Conservation (phyloP, 2,797 vertebrate species). For the Sebastes trivittatus region DNA sequence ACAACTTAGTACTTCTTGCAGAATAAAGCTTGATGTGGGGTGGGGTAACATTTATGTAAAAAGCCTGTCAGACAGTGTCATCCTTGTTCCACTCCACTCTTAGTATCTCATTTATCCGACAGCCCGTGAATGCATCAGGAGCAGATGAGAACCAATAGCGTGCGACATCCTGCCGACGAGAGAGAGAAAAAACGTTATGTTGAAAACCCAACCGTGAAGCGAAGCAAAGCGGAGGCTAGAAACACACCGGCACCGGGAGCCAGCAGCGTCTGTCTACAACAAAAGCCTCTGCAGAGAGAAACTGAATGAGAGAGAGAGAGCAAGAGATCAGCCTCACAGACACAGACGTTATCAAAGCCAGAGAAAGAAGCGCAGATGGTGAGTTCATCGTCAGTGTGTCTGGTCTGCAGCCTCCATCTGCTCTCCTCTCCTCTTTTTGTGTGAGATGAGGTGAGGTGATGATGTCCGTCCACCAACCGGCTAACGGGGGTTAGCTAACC, state of each 20-base stretch:
- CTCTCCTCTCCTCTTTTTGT: constrained; percentile 44
- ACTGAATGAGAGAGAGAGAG: constrained; percentile 53
- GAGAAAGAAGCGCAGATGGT: constrained; percentile 82
- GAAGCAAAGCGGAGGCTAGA: constrained; percentile 29
- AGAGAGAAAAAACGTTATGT: constrained; percentile 40
- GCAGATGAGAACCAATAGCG: constrained; percentile 72
- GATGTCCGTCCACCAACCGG: constrained; percentile 44
- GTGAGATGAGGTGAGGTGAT: constrained; percentile 62
- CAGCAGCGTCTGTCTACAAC: not conserved
- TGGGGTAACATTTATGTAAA: not conserved
- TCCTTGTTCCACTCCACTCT: not conserved
- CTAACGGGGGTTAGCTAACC: not conserved
- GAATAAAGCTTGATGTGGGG: not conserved
- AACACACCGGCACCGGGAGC: constrained; percentile 50
- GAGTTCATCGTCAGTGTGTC: constrained; percentile 42
- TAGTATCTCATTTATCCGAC: constrained; percentile 17
- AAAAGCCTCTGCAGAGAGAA: constrained; percentile 14
- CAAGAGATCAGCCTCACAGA: constrained; percentile 6
- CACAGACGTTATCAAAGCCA: constrained; percentile 30
- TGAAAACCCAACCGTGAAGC: constrained; percentile 56
- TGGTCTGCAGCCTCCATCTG: constrained; percentile 41
- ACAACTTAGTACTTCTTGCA: not conserved
- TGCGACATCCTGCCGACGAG: constrained; percentile 67
- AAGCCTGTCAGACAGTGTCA: not conserved
- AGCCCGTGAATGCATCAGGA: constrained; percentile 33